Conservation (phyloP, 1,140 invertebrate genomes). For the Eueides isabella region DNA sequence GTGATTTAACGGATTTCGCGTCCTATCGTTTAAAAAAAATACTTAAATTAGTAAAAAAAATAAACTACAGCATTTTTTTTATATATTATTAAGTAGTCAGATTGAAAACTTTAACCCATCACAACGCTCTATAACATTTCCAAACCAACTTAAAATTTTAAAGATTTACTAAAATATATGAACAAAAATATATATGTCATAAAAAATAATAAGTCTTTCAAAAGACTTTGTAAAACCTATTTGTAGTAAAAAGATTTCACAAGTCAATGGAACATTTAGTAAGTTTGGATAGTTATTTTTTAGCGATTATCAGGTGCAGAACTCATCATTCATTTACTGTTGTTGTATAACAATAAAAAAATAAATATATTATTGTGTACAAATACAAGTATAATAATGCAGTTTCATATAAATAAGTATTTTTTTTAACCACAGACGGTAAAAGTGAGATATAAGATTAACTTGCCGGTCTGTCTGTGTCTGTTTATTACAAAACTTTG, state of each 20-base stretch:
- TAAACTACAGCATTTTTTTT: background rate
- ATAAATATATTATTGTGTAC: too few relatives aligned
- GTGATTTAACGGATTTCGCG: constrained; percentile 39
- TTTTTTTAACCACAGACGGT: too few relatives aligned
- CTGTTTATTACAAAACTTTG: too few relatives aligned
- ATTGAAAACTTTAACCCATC: constrained; percentile 54
- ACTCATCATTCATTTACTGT: constrained; percentile 53
- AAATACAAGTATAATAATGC: too few relatives aligned
- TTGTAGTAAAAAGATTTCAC: constrained; percentile 28
- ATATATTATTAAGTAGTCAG: constrained; percentile 31
- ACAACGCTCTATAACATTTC: constrained; percentile 53
- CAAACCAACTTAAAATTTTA: constrained; percentile 46
- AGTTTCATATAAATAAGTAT: too few relatives aligned
- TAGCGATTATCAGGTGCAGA: constrained; percentile 44
- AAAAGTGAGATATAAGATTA: too few relatives aligned
- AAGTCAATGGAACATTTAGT: constrained; percentile 30
- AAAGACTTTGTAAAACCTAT: constrained; percentile 27
- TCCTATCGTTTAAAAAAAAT: constrained; percentile 31
- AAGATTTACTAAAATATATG: constrained; percentile 38
- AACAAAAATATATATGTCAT: constrained; percentile 36
- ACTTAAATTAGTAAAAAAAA: background rate
- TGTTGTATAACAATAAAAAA: background rate
- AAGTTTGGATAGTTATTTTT: constrained; percentile 38
- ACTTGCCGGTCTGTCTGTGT: too few relatives aligned
- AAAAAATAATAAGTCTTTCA: constrained; percentile 21